Percentiles rank a stretch among this genome's conserved stretches.
These are phyloP conservation scores for Acrocephalus kingi DNA, from an alignment of 2,113 vertebrate genomes.

Conservation along the genomic window DNA sequence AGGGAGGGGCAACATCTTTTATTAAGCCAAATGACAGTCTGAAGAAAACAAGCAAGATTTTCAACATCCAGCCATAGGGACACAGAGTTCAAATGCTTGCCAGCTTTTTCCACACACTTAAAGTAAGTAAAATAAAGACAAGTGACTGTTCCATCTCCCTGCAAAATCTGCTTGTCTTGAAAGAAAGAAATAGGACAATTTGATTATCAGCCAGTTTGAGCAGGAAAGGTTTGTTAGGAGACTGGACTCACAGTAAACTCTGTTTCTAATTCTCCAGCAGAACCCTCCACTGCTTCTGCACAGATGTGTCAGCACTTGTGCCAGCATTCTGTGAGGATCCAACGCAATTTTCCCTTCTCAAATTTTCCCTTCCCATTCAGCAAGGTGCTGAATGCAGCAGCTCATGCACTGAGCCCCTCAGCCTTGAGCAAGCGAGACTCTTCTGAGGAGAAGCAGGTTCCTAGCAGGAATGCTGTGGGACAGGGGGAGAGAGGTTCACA, in stretches of 20 bases:
- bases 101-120: neutral
- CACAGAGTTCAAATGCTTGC: neutral
- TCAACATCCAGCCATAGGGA: neutral
- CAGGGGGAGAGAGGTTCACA: neutral
- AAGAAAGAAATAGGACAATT: neutral
- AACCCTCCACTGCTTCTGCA: neutral
- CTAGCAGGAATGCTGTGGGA: neutral
- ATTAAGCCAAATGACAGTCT: neutral
- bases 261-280: neutral
- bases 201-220: neutral
- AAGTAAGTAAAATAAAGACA: neutral
- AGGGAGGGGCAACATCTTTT: neutral
- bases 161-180: neutral
- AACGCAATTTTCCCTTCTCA: neutral
- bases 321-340: neutral
- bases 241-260: neutral
- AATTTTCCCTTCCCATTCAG: neutral
- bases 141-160: neutral
- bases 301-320: rapidly evolving
- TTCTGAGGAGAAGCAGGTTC: neutral
- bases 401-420: neutral
- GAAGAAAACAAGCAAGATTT: neutral
- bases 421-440: neutral
- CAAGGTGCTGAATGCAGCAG: neutral
- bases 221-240: neutral